phyloP scores from a whole-genome alignment of 2,888 invertebrate species.

The Andrena trimmerana region DNA sequence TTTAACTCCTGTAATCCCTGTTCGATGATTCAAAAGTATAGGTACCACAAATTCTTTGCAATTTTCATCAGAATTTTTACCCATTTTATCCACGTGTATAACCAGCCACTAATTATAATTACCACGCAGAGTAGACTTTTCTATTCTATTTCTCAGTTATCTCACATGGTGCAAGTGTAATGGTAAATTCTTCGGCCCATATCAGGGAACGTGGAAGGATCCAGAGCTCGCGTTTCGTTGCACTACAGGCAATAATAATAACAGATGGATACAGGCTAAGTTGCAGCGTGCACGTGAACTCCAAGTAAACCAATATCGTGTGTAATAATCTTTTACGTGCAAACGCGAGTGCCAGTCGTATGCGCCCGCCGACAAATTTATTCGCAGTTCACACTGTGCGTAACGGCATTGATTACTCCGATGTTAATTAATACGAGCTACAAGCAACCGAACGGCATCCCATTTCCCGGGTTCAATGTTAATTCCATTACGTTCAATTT shows the following conservation, averaged over 20 bases:
- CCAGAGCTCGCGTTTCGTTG: neutral
- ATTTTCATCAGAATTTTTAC: too few relatives aligned
- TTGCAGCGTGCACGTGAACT: neutral
- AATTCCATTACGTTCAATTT: conserved; percentile 21
- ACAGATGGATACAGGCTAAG: neutral
- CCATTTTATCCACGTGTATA: too few relatives aligned
- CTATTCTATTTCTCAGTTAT: too few relatives aligned
- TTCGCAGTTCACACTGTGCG: conserved; percentile 13
- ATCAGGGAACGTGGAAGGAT: neutral
- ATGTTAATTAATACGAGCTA: conserved; percentile 35
- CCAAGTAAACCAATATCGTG: neutral
- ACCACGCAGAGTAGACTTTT: too few relatives aligned
- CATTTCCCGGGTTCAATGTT: conserved; percentile 11
- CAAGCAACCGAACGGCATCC: neutral
- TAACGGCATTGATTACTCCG: conserved; percentile 35
- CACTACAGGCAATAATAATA: neutral
- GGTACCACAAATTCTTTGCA: too few relatives aligned
- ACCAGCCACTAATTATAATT: too few relatives aligned
- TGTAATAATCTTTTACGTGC: conserved; percentile 19
- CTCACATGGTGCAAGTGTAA: too few relatives aligned
- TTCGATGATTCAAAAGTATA: too few relatives aligned
- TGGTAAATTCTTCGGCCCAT: too few relatives aligned
- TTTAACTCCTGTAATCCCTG: too few relatives aligned
- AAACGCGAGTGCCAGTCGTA: neutral
- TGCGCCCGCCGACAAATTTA: neutral